Conservation (phyloP, 1,140 invertebrate species). For the Trichonephila clavipes region DNA sequence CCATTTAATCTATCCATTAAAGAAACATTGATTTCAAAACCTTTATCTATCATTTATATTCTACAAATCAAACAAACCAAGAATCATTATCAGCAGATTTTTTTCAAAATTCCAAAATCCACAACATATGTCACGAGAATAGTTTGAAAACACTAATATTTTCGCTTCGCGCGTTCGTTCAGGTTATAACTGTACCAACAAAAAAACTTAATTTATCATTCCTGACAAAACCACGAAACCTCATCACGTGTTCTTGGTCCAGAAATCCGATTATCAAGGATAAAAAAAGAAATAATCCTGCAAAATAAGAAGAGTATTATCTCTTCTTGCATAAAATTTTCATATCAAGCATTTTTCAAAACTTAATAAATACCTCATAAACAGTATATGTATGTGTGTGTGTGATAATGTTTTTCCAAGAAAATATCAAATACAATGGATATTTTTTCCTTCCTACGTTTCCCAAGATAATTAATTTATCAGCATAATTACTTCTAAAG, state of each 20-base stretch:
- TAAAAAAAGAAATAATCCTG: not conserved
- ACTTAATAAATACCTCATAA: not conserved
- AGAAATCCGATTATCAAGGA: not conserved
- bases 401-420: slow-evolving; percentile 1
- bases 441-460: not conserved
- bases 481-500: not conserved
- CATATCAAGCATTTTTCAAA: slow-evolving; percentile 7
- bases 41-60: not conserved
- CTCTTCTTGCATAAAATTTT: not conserved
- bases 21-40: not conserved
- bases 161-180: not conserved
- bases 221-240: not conserved
- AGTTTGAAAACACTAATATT: not conserved
- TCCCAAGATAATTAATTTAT: not conserved
- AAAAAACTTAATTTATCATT: not conserved
- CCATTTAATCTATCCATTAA: not conserved
- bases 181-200: not conserved
- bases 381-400: too few relatives aligned
- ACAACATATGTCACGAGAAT: not conserved
- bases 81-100: not conserved
- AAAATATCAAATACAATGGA: not conserved
- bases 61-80: not conserved
- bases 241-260: not conserved
- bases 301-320: not conserved
- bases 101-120: not conserved